phyloP scores from a whole-genome alignment of 1,140 invertebrate species.

The Trichogramma pretiosum region DNA sequence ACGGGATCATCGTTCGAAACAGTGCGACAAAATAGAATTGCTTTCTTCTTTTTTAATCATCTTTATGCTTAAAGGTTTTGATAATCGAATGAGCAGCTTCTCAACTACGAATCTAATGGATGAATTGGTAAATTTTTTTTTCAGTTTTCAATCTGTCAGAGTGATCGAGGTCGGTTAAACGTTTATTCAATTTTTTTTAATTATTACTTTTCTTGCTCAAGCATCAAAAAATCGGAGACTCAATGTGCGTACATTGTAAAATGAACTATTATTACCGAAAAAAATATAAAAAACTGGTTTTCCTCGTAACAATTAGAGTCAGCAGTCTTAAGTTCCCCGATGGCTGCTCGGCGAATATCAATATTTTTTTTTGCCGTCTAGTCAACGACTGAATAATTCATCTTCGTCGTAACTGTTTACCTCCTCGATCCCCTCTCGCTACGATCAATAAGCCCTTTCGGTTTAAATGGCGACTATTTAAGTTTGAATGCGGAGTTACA shows the following conservation, averaged over 20 bases:
- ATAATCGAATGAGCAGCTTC: constrained; percentile 30
- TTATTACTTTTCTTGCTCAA: no score
- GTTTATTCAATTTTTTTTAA: constrained; percentile 2
- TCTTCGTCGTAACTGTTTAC: no score
- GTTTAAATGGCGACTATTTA: no score
- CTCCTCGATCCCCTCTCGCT: no score
- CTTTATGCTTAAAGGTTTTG: constrained; percentile 35
- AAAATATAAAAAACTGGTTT: no score
- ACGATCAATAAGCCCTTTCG: no score
- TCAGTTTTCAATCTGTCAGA: constrained; percentile 22
- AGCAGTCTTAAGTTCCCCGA: constrained; percentile 17
- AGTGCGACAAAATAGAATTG: constrained; percentile 18
- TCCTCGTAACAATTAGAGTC: constrained; percentile 7
- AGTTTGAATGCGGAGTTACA: no score
- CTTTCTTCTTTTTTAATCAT: constrained; percentile 27
- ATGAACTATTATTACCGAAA: no score
- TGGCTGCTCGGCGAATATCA: constrained; percentile 13
- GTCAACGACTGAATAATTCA: no score
- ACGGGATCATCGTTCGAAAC: constrained; percentile 17
- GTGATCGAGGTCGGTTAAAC: constrained; percentile 23
- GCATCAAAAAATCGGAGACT: no score
- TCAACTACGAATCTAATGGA: constrained; percentile 36
- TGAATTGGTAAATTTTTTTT: constrained; percentile 25
- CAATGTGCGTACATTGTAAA: no score
- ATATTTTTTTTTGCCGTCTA: neutral